Evolutionary conservation across 2,113 vertebrate genomes (phyloP).

Genomic region (Scartelaos histophorus): DNA sequence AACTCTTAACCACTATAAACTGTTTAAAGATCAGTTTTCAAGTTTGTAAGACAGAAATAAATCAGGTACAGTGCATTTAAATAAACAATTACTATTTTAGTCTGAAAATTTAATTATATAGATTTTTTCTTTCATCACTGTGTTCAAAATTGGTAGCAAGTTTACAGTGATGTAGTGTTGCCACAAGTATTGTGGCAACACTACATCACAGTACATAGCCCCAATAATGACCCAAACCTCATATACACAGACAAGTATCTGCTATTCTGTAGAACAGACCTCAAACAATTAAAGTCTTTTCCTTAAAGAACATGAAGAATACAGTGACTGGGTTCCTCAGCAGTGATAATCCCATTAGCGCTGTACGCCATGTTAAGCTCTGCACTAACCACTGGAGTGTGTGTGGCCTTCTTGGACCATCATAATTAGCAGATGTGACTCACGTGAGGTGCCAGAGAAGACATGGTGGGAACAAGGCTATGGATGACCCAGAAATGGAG

Average conservation of each 20-base stretch:
- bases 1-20: no score
- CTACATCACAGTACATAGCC: neutral
- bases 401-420: constrained; percentile 33
- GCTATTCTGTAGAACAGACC: neutral
- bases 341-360: constrained; percentile 67
- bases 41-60: no score
- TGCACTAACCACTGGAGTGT: constrained; percentile 52
- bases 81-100: no score
- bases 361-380: constrained; percentile 51
- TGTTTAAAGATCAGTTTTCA: no score
- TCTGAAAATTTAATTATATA: no score
- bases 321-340: constrained; percentile 53
- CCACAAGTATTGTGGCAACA: no score
- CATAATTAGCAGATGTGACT: constrained; percentile 65
- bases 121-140: no score
- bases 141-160: no score
- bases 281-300: neutral
- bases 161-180: no score
- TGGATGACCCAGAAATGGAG: constrained; percentile 58
- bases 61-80: no score
- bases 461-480: constrained; percentile 54
- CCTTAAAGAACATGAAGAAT: constrained; percentile 36
- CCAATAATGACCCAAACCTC: neutral
- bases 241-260: neutral
- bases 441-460: constrained; percentile 56